These are phyloP conservation scores for Tinamus guttatus DNA, from an alignment of 2,113 vertebrate genomes.

Conservation along the genomic window DNA sequence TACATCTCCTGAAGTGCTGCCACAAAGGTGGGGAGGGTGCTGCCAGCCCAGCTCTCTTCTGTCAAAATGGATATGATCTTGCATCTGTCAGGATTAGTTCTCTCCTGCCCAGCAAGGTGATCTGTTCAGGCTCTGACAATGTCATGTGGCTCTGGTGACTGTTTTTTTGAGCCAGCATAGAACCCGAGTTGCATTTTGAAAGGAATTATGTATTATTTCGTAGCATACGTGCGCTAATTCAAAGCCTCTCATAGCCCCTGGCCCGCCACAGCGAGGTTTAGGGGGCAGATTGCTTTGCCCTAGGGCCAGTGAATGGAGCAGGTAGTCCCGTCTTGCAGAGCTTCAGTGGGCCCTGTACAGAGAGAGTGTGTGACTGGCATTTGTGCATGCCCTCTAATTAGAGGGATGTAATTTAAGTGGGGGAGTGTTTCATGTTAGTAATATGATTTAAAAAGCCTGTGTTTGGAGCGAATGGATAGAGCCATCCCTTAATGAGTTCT, in stretches of 20 bases:
- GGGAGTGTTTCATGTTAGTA: constrained; percentile 55
- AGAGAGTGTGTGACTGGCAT: constrained; percentile 45
- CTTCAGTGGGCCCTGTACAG: constrained; percentile 8
- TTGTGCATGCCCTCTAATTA: constrained; percentile 60
- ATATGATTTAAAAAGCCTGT: constrained; percentile 54
- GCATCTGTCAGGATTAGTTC: constrained; percentile 69
- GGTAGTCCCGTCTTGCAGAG: constrained; percentile 31
- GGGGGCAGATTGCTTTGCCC: not conserved
- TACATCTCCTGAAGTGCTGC: constrained; percentile 56
- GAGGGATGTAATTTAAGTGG: constrained; percentile 31
- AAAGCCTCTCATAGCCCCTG: constrained; percentile 17
- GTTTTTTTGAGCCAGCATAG: constrained; percentile 32
- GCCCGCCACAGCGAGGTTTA: constrained; percentile 21
- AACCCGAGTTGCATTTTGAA: constrained; percentile 53
- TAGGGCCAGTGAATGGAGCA: constrained; percentile 35
- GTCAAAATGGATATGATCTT: constrained; percentile 67
- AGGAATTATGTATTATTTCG: constrained; percentile 64
- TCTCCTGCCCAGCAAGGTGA: constrained; percentile 64
- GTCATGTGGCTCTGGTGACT: constrained; percentile 42
- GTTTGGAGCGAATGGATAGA: constrained; percentile 45
- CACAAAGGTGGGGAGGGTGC: constrained; percentile 58
- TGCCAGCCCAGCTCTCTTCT: constrained; percentile 52
- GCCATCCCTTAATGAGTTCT: constrained; percentile 49
- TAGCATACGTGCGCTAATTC: constrained; percentile 24
- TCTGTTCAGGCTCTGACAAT: constrained; percentile 61